Conservation (phyloP, 2,113 vertebrate genomes). For the Colius striatus region DNA sequence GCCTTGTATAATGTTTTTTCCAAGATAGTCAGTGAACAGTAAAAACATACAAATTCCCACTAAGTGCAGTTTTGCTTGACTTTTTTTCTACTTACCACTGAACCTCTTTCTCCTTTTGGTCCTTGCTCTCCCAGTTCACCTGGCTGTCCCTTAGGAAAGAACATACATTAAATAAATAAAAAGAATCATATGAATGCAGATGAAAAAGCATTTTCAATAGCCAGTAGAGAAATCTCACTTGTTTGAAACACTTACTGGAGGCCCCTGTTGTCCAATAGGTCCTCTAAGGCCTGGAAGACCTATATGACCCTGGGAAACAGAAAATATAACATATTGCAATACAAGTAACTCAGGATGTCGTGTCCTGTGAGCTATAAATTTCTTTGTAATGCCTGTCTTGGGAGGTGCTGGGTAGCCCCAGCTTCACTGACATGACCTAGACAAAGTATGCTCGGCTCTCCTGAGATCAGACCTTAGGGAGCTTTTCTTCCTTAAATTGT, state of each 20-base stretch:
- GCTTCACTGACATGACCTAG: not conserved
- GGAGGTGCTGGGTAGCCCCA: not conserved
- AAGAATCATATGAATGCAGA: not conserved
- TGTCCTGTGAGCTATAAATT: not conserved
- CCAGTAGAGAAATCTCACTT: not conserved
- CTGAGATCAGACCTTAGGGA: not conserved
- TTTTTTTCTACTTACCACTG: constrained; percentile 79
- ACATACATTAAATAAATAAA: constrained; percentile 1
- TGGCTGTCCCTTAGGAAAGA: constrained; percentile 85
- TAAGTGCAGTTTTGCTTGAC: not conserved
- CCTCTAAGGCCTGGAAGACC: constrained; percentile 88
- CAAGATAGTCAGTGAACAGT: not conserved
- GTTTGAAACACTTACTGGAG: constrained; percentile 84
- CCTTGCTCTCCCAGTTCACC: constrained; percentile 85
- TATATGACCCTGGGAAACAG: constrained; percentile 83
- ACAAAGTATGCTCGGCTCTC: not conserved
- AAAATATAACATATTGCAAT: not conserved
- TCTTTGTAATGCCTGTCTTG: not conserved
- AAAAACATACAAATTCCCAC: not conserved
- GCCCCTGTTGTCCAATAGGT: constrained; percentile 88
- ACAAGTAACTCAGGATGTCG: not conserved
- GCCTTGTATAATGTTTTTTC: not conserved
- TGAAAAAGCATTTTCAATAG: not conserved
- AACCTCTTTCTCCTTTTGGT: constrained; percentile 86
- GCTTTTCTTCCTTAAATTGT: not conserved